phyloP scores from a whole-genome alignment of 2,888 invertebrate genomes.

The Listrodromus nycthemerus region DNA sequence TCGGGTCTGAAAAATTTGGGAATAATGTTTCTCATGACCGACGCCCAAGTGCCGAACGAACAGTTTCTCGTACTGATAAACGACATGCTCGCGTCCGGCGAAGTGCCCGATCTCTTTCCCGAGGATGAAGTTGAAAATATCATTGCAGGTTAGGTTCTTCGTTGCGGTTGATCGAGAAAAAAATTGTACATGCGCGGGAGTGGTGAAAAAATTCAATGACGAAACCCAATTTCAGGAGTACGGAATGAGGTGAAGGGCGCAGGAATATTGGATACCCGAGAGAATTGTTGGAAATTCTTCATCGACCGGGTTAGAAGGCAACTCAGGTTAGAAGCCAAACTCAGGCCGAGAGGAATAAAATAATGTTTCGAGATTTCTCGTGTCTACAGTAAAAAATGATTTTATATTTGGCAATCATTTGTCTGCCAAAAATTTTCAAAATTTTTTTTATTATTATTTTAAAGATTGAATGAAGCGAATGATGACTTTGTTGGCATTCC shows the following conservation, averaged over 20 bases:
- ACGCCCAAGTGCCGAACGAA: conserved; percentile 98
- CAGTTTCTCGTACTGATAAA: conserved; percentile 97
- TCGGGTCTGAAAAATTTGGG: conserved; percentile 97
- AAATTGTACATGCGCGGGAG: not conserved
- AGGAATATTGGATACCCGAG: conserved; percentile 95
- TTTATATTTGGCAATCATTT: not conserved
- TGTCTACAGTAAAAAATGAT: not conserved
- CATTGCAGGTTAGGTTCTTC: conserved; percentile 89
- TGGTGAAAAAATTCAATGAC: conserved; percentile 20
- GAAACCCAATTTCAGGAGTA: conserved; percentile 76
- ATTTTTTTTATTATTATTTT: no score
- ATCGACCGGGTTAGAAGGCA: conserved; percentile 97
- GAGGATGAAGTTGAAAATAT: conserved; percentile 99
- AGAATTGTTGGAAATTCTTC: conserved; percentile 99
- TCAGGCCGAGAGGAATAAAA: conserved; percentile 7
- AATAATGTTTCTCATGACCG: conserved; percentile 98
- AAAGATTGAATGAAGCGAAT: no score
- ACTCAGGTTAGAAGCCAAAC: conserved; percentile 85
- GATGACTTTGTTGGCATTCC: no score
- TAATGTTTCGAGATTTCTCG: conserved; percentile 1
- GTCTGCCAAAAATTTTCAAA: not conserved
- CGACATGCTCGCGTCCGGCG: conserved; percentile 97
- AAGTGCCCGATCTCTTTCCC: conserved; percentile 97
- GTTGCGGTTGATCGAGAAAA: not conserved
- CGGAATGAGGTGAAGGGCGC: conserved; percentile 90